Percentiles rank a stretch among this genome's conserved stretches.
These are phyloP conservation scores for Syngnathus rostellatus DNA, from an alignment of 2,797 vertebrate genomes.

Conservation along the genomic window DNA sequence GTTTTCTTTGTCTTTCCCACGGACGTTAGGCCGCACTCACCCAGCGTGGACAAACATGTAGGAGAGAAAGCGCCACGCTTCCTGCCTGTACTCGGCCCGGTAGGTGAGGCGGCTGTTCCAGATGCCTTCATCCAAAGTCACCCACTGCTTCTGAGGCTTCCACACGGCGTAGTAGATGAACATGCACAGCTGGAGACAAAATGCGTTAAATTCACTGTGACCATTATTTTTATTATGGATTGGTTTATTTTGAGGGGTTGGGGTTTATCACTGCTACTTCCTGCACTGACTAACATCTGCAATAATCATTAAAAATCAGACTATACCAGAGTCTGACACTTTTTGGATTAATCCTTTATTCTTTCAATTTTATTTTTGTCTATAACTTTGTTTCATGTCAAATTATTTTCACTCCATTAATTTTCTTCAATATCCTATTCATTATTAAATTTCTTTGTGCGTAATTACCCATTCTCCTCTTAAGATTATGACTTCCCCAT, in stretches of 20 bases:
- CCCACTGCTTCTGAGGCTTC: conserved; percentile 87
- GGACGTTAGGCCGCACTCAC: conserved; percentile 54
- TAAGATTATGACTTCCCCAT: no score
- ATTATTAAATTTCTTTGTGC: neutral
- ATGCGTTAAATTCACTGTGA: neutral
- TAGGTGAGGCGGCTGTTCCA: conserved; percentile 79
- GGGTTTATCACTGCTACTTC: neutral
- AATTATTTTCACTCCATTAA: no score
- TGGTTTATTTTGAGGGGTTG: neutral
- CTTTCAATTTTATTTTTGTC: no score
- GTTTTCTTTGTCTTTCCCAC: neutral
- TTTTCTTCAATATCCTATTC: no score
- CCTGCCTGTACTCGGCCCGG: conserved; percentile 60
- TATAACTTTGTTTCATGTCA: no score
- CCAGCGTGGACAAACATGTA: conserved; percentile 92
- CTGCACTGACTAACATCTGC: neutral
- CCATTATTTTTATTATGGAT: neutral
- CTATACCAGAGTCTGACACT: neutral
- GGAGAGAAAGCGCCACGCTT: conserved; percentile 86
- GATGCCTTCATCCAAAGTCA: conserved; percentile 75
- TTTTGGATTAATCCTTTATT: neutral
- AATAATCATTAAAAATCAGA: neutral
- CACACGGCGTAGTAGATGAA: conserved; percentile 89
- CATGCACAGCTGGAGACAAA: conserved; percentile 68
- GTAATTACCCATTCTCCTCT: neutral